Conservation (phyloP, 2,888 invertebrate species). For the Pollenia amentaria region DNA sequence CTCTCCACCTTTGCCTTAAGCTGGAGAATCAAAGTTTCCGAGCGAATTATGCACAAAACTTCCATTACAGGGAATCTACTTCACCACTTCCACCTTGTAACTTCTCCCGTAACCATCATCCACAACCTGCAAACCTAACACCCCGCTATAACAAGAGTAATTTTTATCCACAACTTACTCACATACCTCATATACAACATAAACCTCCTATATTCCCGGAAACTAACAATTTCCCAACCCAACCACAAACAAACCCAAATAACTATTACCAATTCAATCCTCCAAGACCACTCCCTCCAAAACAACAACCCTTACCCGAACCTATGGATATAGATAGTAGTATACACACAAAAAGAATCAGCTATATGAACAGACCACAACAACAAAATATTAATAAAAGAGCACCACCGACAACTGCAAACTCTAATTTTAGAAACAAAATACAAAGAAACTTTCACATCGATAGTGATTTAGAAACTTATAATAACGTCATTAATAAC, state of each 20-base stretch:
- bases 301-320: no score
- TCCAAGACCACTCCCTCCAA: conserved; percentile 17
- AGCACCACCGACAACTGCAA: no score
- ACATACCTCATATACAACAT: conserved; percentile 8
- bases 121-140: conserved; percentile 1
- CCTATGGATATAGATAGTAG: no score
- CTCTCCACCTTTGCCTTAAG: conserved; percentile 32
- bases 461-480: not conserved
- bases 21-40: no score
- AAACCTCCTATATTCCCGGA: not conserved
- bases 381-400: no score
- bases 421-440: no score
- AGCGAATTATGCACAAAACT: no score
- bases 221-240: not conserved
- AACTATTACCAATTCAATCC: conserved; percentile 1
- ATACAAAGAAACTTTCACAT: no score
- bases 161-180: not conserved
- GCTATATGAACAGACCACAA: no score
- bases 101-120: conserved; percentile 24
- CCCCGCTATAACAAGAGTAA: conserved; percentile 2
- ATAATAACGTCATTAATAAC: not conserved
- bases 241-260: not conserved
- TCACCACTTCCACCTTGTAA: no score
- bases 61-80: no score
- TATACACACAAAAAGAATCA: no score